These are phyloP conservation scores for Epirrita christyi DNA, from an alignment of 2,888 invertebrate genomes.

Conservation along the genomic window DNA sequence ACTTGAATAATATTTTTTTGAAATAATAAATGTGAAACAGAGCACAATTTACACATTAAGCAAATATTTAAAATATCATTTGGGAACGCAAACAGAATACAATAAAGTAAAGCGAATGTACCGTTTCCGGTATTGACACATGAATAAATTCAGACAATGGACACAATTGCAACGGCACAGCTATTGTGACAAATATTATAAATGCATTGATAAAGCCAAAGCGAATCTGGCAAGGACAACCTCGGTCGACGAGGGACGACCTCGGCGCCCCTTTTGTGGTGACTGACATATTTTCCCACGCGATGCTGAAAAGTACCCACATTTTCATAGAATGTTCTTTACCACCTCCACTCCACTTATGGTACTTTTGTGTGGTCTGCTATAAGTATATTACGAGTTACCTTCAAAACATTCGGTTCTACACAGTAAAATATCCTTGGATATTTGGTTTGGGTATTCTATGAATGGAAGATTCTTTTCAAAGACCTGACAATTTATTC, in stretches of 20 bases:
- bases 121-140: constrained; percentile 37
- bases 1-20: too few relatives aligned
- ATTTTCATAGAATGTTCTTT: neutral
- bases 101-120: constrained; percentile 34
- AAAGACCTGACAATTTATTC: neutral
- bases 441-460: neutral
- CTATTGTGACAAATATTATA: constrained; percentile 33
- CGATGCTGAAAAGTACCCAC: constrained; percentile 23
- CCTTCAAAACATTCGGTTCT: neutral
- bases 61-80: constrained; percentile 22
- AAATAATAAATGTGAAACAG: too few relatives aligned
- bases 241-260: constrained; percentile 26
- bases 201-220: constrained; percentile 47
- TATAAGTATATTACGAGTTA: neutral
- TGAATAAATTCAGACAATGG: constrained; percentile 39
- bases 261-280: constrained; percentile 37
- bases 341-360: neutral
- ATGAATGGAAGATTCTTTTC: constrained; percentile 2
- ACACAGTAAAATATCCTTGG: neutral
- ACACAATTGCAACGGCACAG: constrained; percentile 24
- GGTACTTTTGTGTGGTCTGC: neutral
- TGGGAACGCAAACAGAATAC: constrained; percentile 28
- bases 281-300: constrained; percentile 20
- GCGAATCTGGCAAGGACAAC: constrained; percentile 43
- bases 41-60: neutral